Percentiles rank a stretch among this genome's conserved stretches.
Evolutionary conservation across 2,797 vertebrate genomes (phyloP).

Genomic region (Florisuga fusca): DNA sequence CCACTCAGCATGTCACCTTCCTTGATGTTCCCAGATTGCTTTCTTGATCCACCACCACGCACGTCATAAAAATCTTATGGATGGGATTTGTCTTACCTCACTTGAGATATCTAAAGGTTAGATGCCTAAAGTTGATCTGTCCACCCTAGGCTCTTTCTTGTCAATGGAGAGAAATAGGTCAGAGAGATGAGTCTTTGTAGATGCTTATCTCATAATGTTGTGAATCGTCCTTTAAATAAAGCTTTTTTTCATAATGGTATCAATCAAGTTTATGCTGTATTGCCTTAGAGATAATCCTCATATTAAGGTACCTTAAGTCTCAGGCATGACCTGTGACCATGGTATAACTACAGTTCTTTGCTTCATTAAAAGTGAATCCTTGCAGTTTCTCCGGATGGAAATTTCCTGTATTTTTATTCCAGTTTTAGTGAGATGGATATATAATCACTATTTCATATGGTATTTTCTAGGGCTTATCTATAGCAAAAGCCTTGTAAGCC

Average conservation of each 20-base stretch:
- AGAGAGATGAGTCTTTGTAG: neutral
- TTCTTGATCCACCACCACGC: neutral
- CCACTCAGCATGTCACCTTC: rapidly evolving
- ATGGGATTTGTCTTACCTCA: neutral
- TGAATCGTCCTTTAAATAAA: neutral
- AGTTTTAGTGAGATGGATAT: neutral
- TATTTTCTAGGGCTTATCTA: neutral
- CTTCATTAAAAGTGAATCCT: neutral
- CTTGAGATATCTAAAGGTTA: neutral
- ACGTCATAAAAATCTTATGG: neutral
- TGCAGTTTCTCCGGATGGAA: neutral
- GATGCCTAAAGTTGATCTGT: neutral
- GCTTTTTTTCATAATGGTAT: neutral
- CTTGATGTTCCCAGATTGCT: neutral
- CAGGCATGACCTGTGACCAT: neutral
- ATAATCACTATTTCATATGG: neutral
- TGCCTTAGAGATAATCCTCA: neutral
- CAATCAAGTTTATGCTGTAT: neutral
- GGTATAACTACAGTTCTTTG: neutral
- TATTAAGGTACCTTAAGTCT: neutral
- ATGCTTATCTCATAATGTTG: neutral
- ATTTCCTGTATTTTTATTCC: neutral
- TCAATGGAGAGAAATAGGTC: neutral
- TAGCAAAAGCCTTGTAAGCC: neutral
- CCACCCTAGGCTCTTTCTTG: neutral